phyloP scores from a whole-genome alignment of 2,797 vertebrate species.

The Ammospiza maritima region DNA sequence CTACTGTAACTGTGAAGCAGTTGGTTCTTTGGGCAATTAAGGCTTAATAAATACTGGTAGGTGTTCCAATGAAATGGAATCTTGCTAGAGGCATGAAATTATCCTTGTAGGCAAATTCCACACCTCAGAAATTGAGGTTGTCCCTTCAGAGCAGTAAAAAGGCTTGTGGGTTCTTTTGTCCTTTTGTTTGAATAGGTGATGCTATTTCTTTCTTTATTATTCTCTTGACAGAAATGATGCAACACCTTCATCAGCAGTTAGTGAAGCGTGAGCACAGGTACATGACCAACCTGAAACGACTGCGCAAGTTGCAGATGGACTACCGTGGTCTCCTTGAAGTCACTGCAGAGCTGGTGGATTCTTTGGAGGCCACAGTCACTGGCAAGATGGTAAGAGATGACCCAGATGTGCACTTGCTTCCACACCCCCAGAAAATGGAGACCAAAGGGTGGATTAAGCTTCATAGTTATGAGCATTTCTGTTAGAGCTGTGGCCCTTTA shows the following conservation, averaged over 20 bases:
- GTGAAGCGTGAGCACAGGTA: conserved; percentile 84
- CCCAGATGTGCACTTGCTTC: background rate
- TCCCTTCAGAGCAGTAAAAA: background rate
- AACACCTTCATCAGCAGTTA: conserved; percentile 85
- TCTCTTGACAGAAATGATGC: conserved; percentile 68
- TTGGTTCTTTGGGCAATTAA: background rate
- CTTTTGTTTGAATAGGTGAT: background rate
- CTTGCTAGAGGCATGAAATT: background rate
- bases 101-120: background rate
- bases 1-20: background rate
- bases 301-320: conserved; percentile 87
- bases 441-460: background rate
- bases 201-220: background rate
- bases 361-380: conserved; percentile 89
- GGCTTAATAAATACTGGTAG: background rate
- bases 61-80: background rate
- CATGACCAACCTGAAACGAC: conserved; percentile 80
- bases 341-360: conserved; percentile 93
- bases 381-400: conserved; percentile 89
- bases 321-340: conserved; percentile 92
- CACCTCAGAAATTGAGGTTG: background rate
- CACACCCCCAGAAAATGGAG: background rate
- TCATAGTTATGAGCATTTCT: background rate
- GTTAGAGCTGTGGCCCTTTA: background rate
- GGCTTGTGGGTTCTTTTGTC: background rate